Conservation (phyloP, 2,888 invertebrate species). For the Diarsia brunnea region DNA sequence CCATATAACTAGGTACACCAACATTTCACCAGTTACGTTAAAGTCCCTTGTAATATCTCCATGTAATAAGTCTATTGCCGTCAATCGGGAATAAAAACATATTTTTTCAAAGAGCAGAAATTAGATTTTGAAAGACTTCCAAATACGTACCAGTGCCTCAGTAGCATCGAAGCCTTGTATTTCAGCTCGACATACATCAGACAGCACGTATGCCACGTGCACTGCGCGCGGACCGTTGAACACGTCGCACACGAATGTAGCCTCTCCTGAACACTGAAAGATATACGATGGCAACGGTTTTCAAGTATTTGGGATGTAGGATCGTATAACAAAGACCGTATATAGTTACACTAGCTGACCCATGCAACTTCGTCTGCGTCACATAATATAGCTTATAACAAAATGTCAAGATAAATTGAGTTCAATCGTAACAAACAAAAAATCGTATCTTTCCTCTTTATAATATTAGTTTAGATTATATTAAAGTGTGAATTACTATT, state of each 20-base stretch:
- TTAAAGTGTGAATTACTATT: too few relatives aligned
- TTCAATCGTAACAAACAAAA: too few relatives aligned
- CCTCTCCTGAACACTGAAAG: constrained; percentile 92
- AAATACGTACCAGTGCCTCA: constrained; percentile 91
- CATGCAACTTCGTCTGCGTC: too few relatives aligned
- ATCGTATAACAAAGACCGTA: too few relatives aligned
- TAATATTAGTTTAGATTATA: too few relatives aligned
- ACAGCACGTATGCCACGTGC: constrained; percentile 92
- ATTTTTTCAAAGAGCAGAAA: background rate
- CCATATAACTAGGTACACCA: background rate
- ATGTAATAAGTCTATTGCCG: background rate
- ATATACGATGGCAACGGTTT: background rate
- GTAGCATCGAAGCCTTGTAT: constrained; percentile 90
- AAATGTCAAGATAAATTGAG: too few relatives aligned
- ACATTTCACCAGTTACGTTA: background rate
- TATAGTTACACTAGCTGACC: background rate
- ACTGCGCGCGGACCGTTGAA: constrained; percentile 90
- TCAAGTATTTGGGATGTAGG: background rate
- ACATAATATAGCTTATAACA: too few relatives aligned
- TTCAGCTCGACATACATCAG: constrained; percentile 89
- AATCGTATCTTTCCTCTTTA: too few relatives aligned
- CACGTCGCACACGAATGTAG: constrained; percentile 92
- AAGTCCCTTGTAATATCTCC: too few relatives aligned
- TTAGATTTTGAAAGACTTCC: background rate
- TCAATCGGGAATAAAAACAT: background rate